Evolutionary conservation across 2,113 vertebrate genomes (phyloP), one percentile per base, ranked within the genome.

Genomic region (Malurus alboscapulatus): DNA sequence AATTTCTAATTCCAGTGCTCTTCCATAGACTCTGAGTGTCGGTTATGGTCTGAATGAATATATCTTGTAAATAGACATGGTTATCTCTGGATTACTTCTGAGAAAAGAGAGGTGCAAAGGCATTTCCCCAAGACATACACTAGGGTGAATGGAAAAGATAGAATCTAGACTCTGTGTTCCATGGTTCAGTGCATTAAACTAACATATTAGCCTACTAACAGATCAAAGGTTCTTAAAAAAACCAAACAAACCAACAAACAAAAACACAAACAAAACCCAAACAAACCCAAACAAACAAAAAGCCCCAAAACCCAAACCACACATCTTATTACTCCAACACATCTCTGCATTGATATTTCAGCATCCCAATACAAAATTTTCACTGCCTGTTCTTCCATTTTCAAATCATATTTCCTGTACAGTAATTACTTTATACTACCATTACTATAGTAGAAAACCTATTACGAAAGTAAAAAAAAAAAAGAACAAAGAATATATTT

Each of bases 1-100:
- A 57, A 9, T 82, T 91, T 73, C 25, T 50, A 68, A 87, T 27
- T 45, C 27, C 2, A 7, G 7, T 22, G 12, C 8, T 63, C 21
- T 19, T 63, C 25, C 7, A 2, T 3, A 2, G 40, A 7, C 61
- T 61, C 14, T 1, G 8, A 27, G 15, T 67, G 17, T 12, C 3
- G 1, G 7, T 21, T 67, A 34, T 30, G 45, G 10, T 36, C 36
- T 19, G 18, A 72, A 53, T 12, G 16, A 62, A n/a, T 27, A 34
- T 48, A 32, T 55, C 44, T 20, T 2, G 0, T 40, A 45, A 78
- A 48, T 40, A 75, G 44, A 53, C 29, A 45, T 0, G 0, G 12
- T 26, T 69, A 48, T 34, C 24, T 44, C 40, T 21, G 16, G 20
- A 18, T 68, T 82, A 55, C 16, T 54, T 82, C 45, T 15, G 27